Evolutionary conservation across 2,888 invertebrate genomes (phyloP), one percentile per base, ranked within the genome.

Genomic region (Dicyrtoma fusca): DNA sequence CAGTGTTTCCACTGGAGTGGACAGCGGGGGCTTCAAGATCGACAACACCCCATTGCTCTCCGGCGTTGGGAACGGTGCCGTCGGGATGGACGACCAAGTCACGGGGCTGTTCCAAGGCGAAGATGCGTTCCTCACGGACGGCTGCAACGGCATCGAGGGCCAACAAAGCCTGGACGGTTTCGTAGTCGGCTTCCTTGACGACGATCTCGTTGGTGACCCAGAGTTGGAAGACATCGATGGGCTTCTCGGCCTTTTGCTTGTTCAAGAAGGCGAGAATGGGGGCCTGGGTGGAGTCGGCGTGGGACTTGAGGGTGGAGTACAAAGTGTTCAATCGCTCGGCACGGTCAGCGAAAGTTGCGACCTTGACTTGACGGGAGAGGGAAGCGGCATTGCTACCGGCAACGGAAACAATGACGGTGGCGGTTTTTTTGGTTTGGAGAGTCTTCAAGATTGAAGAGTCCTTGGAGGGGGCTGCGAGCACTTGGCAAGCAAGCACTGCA

Each of bases 31-130:
- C 69, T 21, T 59, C 8, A 45, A 69, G n/a, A 5, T 8, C 11
- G 4, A 59, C n/a, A n/a, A 69, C 17, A 11, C 69, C 69, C 59
- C 59, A 69, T n/a, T n/a, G n/a, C n/a, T n/a, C n/a, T n/a, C n/a
- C n/a, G n/a, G n/a, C n/a, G n/a, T n/a, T n/a, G n/a, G n/a, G n/a
- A n/a, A n/a, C n/a, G n/a, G n/a, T n/a, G n/a, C n/a, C n/a, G n/a
- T n/a, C n/a, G n/a, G n/a, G n/a, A n/a, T n/a, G n/a, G n/a, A n/a
- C n/a, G n/a, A n/a, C n/a, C n/a, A n/a, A n/a, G n/a, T n/a, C n/a
- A n/a, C n/a, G n/a, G n/a, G n/a, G n/a, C n/a, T n/a, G n/a, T n/a
- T n/a, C n/a, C n/a, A n/a, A n/a, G n/a, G n/a, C n/a, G n/a, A n/a
- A n/a, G n/a, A n/a, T n/a, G n/a, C n/a, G n/a, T n/a, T n/a, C n/a